Percentiles rank a stretch among this genome's conserved stretches.
Evolutionary conservation across 1,140 invertebrate species (phyloP).

Genomic region (Episyrphus balteatus): DNA sequence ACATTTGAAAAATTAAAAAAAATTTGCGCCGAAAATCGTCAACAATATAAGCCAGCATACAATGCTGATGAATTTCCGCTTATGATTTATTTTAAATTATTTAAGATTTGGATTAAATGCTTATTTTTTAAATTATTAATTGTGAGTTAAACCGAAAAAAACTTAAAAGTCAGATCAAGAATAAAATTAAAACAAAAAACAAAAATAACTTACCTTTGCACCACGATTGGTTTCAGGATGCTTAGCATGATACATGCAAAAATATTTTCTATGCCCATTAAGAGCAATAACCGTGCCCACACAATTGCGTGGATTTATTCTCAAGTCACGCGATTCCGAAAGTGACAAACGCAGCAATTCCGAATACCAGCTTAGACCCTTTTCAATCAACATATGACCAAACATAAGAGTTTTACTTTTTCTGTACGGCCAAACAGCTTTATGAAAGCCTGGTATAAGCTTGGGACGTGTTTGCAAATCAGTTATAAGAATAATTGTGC

Average conservation of each 20-base stretch:
- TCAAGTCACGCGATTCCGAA: constrained; percentile 65
- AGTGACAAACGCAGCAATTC: constrained; percentile 76
- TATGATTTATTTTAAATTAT: too few relatives aligned
- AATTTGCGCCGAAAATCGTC: too few relatives aligned
- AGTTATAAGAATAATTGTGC: constrained; percentile 83
- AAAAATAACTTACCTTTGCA: constrained; percentile 40
- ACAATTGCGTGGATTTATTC: constrained; percentile 93
- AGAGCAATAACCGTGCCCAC: constrained; percentile 92
- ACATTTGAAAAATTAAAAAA: too few relatives aligned
- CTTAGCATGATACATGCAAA: constrained; percentile 97
- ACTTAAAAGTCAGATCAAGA: too few relatives aligned
- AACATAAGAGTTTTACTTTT: constrained; percentile 93
- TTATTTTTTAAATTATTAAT: too few relatives aligned
- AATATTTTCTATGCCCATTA: constrained; percentile 93
- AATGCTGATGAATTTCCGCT: too few relatives aligned
- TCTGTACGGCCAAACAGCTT: constrained; percentile 87
- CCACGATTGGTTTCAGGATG: constrained; percentile 50
- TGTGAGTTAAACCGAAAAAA: too few relatives aligned
- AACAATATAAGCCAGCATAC: too few relatives aligned
- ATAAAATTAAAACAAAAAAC: background rate
- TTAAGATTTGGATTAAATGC: too few relatives aligned
- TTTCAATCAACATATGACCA: constrained; percentile 82
- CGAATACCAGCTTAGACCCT: constrained; percentile 86
- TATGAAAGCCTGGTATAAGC: constrained; percentile 82
- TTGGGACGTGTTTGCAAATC: constrained; percentile 78